phyloP scores from a whole-genome alignment of 2,797 vertebrate species.

The Nothura maculosa region DNA sequence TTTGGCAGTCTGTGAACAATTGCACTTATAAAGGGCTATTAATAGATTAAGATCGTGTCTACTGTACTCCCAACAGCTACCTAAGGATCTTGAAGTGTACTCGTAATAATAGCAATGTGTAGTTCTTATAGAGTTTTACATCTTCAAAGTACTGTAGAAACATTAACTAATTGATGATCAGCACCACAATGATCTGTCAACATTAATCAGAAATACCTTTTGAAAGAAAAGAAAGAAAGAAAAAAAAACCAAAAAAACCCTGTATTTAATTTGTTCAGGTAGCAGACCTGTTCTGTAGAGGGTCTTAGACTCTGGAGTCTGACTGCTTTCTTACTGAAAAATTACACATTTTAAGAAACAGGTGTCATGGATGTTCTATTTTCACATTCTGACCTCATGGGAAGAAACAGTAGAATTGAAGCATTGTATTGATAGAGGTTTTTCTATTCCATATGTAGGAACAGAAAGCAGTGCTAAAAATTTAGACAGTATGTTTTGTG shows the following conservation, averaged over 20 bases:
- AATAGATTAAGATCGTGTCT: constrained; percentile 71
- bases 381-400: background rate
- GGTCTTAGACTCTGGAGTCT: background rate
- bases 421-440: background rate
- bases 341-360: background rate
- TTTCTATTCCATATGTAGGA: background rate
- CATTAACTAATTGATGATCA: constrained; percentile 68
- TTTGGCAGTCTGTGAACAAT: constrained; percentile 59
- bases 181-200: background rate
- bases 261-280: background rate
- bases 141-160: constrained; percentile 51
- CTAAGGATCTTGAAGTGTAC: constrained; percentile 53
- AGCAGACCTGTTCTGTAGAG: background rate
- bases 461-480: background rate
- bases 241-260: background rate
- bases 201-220: constrained; percentile 48
- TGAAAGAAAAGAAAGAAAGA: background rate
- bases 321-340: background rate
- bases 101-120: constrained; percentile 9
- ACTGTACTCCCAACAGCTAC: constrained; percentile 57
- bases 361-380: background rate
- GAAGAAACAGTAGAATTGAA: background rate
- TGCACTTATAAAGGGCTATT: constrained; percentile 52
- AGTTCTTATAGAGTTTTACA: constrained; percentile 33
- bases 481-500: fast-evolving